Base-by-base conservation (phyloP, 2,113 vertebrate genomes). In the Alectura lathami region DNA sequence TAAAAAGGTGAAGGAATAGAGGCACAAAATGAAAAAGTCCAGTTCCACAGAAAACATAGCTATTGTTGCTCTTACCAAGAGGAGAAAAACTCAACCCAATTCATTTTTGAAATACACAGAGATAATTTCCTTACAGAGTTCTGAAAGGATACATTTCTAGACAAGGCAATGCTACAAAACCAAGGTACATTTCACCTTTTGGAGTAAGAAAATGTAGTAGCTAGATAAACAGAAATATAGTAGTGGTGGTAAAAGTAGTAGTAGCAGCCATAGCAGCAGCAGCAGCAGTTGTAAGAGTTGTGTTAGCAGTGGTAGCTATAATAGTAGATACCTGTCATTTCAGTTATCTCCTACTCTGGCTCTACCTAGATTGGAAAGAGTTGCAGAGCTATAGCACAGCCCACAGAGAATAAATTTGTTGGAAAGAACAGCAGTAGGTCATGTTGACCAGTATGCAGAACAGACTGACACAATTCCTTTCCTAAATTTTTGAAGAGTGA, bases 31-130 rank as follows among this genome's bases (percentile, higher is more conserved):
- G 21, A 86, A 75, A 42, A 16, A 81, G 3, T 0, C 5, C 50
- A 60, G 34, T 54, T 38, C 38, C 63, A 76, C 57, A 89, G 42
- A 69, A 77, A 93, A 82, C 16, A 60, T 13, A 82, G 16, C 3
- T 23, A 26, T 40, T 64, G 17, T 11, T 4, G 15, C 17, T 83
- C 34, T 76, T 51, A 79, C 29, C 4, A 63, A 16, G 1, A 59
- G 9, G 16, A 68, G 17, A 21, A 14, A 88, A 87, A 29, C 0
- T 4, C 11, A 81, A 18, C 0, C 0, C 12, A 66, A 7, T 78
- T n/a, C 4, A 11, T 51, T 40, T 77, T 75, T 47, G 32, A 75
- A 83, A 30, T 51, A 68, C 32, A 56, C 2, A 38, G 40, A 91
- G 17, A 76, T 7, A 77, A 62, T 54, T 88, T 77, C 29, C 21